These are phyloP conservation scores for Anniella stebbinsi DNA, from an alignment of 2,797 vertebrate species.

Conservation along the genomic window DNA sequence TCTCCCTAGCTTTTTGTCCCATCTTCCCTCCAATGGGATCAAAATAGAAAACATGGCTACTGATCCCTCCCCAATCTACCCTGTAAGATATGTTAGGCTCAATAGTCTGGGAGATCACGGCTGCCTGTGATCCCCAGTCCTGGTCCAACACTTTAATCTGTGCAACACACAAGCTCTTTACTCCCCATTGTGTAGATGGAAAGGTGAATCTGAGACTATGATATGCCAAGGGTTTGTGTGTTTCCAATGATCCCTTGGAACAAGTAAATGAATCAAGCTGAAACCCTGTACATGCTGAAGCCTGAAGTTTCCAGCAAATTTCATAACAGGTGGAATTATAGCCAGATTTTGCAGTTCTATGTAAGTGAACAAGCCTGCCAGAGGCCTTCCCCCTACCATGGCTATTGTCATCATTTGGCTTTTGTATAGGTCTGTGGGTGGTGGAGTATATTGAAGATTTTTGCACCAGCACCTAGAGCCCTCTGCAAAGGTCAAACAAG, in stretches of 20 bases:
- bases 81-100: not conserved
- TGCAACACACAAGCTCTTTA: not conserved
- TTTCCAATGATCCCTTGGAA: not conserved
- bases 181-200: not conserved
- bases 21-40: not conserved
- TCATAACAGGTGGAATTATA: not conserved
- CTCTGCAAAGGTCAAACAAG: not conserved
- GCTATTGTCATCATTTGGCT: not conserved
- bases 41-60: not conserved
- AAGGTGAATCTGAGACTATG: not conserved
- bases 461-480: too few species aligned
- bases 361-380: not conserved
- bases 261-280: not conserved
- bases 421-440: not conserved
- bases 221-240: not conserved
- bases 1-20: not conserved
- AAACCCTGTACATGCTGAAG: not conserved
- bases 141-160: not conserved
- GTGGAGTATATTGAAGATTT: not conserved
- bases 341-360: not conserved
- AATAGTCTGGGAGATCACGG: not conserved
- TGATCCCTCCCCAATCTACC: not conserved
- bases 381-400: not conserved
- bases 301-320: not conserved
- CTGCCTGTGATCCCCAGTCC: not conserved